These are phyloP conservation scores for Rhinopomastus cyanomelas DNA, from an alignment of 2,113 vertebrate genomes.

Conservation along the genomic window DNA sequence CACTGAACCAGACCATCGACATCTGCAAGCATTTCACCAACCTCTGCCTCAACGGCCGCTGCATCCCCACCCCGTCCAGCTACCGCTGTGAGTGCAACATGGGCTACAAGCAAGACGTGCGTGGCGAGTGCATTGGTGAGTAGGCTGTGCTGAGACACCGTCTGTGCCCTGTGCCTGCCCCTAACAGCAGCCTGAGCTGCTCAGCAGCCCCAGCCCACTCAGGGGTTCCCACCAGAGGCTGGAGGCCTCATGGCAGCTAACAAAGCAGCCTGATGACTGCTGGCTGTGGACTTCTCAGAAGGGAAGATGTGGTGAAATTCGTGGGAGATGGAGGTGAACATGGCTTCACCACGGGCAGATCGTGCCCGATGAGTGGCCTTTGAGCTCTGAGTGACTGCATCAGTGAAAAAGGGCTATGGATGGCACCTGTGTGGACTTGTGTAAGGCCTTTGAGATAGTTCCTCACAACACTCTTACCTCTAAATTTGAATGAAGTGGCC, in stretches of 20 bases:
- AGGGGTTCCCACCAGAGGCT: neutral
- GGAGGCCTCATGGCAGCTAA: neutral
- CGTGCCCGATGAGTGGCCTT: neutral
- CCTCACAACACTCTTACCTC: no score
- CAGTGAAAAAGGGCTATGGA: neutral
- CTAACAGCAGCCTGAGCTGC: neutral
- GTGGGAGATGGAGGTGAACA: neutral
- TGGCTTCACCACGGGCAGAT: neutral
- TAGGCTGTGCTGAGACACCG: neutral
- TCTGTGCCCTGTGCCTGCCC: neutral
- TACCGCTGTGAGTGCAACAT: constrained; percentile 99
- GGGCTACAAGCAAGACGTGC: constrained; percentile 94
- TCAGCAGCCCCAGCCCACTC: neutral
- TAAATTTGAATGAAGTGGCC: no score
- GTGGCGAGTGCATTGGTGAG: constrained; percentile 93
- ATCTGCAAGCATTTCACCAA: constrained; percentile 96
- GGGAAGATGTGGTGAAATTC: neutral
- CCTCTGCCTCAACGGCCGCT: constrained; percentile 94
- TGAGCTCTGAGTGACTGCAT: neutral
- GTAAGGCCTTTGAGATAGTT: neutral
- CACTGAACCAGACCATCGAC: constrained; percentile 91
- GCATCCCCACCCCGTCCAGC: constrained; percentile 88
- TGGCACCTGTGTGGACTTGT: neutral
- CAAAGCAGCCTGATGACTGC: neutral
- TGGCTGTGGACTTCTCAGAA: neutral